Evolutionary conservation across 2,113 vertebrate genomes (phyloP).

Genomic region (Alosa alosa): DNA sequence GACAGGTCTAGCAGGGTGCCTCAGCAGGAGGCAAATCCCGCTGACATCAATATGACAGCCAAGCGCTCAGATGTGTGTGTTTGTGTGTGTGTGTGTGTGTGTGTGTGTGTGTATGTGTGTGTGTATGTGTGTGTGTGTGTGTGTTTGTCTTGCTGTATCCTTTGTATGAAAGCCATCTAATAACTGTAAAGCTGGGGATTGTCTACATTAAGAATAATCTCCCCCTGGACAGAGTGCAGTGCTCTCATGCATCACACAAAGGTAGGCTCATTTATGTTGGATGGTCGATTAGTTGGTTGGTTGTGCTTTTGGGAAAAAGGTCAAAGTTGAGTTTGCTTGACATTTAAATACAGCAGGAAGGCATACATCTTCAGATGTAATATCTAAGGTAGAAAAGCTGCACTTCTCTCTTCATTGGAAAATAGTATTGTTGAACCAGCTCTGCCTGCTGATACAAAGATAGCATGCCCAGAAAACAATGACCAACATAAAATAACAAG

Average conservation of each 20-base stretch:
- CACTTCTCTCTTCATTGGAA: background rate
- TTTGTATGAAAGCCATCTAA: background rate
- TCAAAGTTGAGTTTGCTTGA: background rate
- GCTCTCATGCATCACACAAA: background rate
- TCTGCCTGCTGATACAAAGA: background rate
- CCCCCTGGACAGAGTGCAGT: background rate
- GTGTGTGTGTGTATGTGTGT: background rate
- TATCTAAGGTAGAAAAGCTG: background rate
- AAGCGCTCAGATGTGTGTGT: background rate
- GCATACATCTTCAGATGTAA: background rate
- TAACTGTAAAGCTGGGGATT: background rate
- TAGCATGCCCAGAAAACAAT: background rate
- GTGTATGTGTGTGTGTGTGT: constrained; percentile 6
- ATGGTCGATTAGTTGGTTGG: background rate
- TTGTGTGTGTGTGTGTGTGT: background rate
- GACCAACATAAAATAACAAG: background rate
- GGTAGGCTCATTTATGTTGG: background rate
- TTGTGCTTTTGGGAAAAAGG: background rate
- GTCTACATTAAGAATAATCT: background rate
- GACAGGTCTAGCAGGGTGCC: background rate
- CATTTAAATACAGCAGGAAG: background rate
- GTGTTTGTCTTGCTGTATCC: background rate
- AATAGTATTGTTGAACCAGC: background rate
- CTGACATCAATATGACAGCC: constrained; percentile 8
- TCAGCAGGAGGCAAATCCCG: background rate